Evolutionary conservation across 1,140 invertebrate species (phyloP), one percentile per base, ranked within the genome.

Genomic region (Holcopasites calliopsidis): DNA sequence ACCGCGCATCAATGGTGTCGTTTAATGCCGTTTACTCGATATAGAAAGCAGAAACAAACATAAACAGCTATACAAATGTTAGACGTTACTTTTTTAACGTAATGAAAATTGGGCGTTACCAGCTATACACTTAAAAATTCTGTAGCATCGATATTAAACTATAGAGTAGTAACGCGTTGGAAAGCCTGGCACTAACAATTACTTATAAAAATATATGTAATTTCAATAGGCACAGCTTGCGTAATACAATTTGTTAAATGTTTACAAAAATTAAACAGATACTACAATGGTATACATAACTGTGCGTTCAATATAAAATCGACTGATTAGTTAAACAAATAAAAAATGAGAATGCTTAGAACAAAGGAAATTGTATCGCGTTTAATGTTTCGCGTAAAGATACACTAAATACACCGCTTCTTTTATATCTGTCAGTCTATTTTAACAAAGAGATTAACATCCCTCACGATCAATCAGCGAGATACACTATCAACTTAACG

Each of bases 151-250:
- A n/a, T n/a, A n/a, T n/a, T n/a, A n/a, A n/a, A n/a, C n/a, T n/a
- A n/a, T n/a, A n/a, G n/a, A n/a, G n/a, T n/a, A n/a, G 40, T n/a
- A 31, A 26, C 35, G n/a, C 38, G 21, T 66, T 75, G 31, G 23
- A 58, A 66, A 68, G 33, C 28, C 18, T 68, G 31, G 40, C 21
- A 28, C 31, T 49, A 49, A 69, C 40, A 69, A 28, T 69, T 75
- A 68, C 62, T 57, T 69, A 69, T 21, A 75, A 75, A 75, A 75
- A 75, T 75, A 75, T 57, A 75, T 68, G 11, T 75, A 58, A 58
- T 75, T 68, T 58, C 21, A 50, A 35, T 74, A 74, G 71, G 70
- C 61, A 65, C 61, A 65, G 49, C 65, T 66, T 21, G 28, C 31
- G 2, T 57, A 66, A 74, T 74, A 65, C 49, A 74, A 35, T 74